Evolutionary conservation across 2,888 invertebrate species (phyloP).

Genomic region (Criorhina ranunculi): DNA sequence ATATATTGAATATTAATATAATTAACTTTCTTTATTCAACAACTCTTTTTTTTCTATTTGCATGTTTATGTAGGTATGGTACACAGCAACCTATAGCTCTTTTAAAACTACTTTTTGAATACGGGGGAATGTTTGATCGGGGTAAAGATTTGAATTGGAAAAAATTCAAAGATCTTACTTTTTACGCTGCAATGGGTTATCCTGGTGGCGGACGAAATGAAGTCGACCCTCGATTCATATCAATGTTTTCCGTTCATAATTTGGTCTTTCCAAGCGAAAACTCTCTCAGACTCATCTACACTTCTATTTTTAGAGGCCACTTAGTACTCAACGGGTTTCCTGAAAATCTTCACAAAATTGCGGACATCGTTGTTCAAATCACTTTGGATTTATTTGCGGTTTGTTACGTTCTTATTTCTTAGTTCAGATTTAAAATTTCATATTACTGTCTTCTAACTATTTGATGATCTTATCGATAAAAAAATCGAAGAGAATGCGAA

Average conservation of each 20-base stretch:
- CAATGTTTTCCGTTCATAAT: slow-evolving; percentile 95
- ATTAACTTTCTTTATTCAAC: too few relatives aligned
- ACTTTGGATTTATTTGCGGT: slow-evolving; percentile 94
- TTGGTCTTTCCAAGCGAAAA: slow-evolving; percentile 92
- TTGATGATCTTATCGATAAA: too few relatives aligned
- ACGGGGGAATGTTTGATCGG: slow-evolving; percentile 94
- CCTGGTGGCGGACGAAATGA: slow-evolving; percentile 96
- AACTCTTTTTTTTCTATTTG: background rate
- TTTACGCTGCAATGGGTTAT: slow-evolving; percentile 93
- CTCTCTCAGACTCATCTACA: slow-evolving; percentile 92
- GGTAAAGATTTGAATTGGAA: slow-evolving; percentile 96
- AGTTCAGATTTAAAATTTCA: too few relatives aligned
- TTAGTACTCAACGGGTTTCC: slow-evolving; percentile 87
- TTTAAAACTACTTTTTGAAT: slow-evolving; percentile 94
- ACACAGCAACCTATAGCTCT: slow-evolving; percentile 97
- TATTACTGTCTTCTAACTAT: too few relatives aligned
- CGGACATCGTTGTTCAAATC: slow-evolving; percentile 89
- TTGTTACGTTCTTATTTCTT: slow-evolving; percentile 7
- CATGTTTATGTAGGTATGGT: slow-evolving; percentile 92
- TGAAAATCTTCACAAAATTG: slow-evolving; percentile 87
- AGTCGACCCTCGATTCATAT: slow-evolving; percentile 95
- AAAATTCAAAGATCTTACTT: slow-evolving; percentile 91
- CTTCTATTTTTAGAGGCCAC: slow-evolving; percentile 92
- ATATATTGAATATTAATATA: too few relatives aligned
- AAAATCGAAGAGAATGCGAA: too few relatives aligned